phyloP scores from a whole-genome alignment of 1,140 invertebrate species.

The Palaemon carinicauda region DNA sequence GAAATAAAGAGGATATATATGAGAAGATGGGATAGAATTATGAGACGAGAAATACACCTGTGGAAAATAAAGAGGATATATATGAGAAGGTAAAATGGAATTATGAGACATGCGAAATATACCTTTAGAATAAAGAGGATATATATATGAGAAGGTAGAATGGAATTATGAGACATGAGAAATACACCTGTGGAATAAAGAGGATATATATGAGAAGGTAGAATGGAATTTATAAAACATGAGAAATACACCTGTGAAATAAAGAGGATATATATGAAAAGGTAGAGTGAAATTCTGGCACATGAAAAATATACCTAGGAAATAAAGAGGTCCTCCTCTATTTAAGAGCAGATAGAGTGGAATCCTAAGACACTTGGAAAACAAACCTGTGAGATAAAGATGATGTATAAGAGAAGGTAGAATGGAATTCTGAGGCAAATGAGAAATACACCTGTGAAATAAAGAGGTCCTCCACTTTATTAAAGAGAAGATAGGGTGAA shows the following conservation, averaged over 20 bases:
- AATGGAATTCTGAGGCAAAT: neutral
- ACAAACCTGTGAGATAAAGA: neutral
- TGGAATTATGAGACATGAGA: neutral
- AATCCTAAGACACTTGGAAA: conserved; percentile 6
- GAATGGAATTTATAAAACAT: neutral
- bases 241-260: neutral
- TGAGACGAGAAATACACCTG: too few species aligned
- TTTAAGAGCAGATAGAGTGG: neutral
- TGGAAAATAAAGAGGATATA: neutral
- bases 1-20: neutral
- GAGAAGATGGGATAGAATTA: neutral
- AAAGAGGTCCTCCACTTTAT: too few species aligned
- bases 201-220: neutral
- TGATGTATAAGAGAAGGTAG: neutral
- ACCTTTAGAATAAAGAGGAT: too few species aligned
- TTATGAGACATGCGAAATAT: too few species aligned
- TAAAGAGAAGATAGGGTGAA: too few species aligned
- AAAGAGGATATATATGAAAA: neutral
- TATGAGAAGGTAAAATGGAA: too few species aligned
- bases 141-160: too few species aligned
- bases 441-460: neutral
- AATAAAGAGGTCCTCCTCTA: too few species aligned
- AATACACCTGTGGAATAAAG: neutral
- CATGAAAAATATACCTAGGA: too few species aligned
- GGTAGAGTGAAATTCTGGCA: too few species aligned